Evolutionary conservation across 2,888 invertebrate genomes (phyloP).

Genomic region (Argyresthia goedartella): DNA sequence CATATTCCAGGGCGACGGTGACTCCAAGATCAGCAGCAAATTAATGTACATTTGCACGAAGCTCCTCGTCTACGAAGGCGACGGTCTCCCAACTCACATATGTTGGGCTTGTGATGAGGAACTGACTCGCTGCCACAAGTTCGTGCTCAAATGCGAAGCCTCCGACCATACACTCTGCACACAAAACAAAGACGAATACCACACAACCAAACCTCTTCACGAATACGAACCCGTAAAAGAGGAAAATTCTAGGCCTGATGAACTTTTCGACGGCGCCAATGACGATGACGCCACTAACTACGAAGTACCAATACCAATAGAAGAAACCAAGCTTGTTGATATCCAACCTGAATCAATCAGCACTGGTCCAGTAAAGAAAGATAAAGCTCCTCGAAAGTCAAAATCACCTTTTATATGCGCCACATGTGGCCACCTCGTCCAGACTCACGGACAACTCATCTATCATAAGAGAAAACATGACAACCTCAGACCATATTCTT

Average conservation of each 20-base stretch:
- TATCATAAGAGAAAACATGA: conserved; percentile 44
- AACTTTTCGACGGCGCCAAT: not conserved
- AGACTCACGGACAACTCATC: conserved; percentile 27
- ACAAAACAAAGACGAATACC: not conserved
- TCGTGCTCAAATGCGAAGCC: conserved; percentile 39
- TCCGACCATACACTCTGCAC: conserved; percentile 33
- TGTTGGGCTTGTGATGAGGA: conserved; percentile 33
- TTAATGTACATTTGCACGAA: conserved; percentile 40
- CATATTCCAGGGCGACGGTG: conserved; percentile 23
- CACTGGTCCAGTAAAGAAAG: not conserved
- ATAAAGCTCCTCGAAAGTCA: not conserved
- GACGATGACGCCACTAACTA: not conserved
- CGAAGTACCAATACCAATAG: not conserved
- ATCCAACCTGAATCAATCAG: conserved; percentile 7
- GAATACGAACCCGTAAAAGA: not conserved
- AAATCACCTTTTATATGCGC: conserved; percentile 21
- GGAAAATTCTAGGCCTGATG: conserved; percentile 8
- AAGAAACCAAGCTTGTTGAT: conserved; percentile 7
- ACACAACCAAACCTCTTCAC: not conserved
- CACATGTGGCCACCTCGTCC: conserved; percentile 31
- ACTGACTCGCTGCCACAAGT: conserved; percentile 30
- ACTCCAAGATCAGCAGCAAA: conserved; percentile 23
- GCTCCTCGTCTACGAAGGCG: conserved; percentile 27
- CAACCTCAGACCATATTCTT: conserved; percentile 33
- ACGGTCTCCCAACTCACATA: conserved; percentile 34